A percentile compares a stretch with the other conserved stretches of the same genome.
Conservation (phyloP, 1,140 invertebrate genomes). For the Helicorthomorpha holstii region DNA sequence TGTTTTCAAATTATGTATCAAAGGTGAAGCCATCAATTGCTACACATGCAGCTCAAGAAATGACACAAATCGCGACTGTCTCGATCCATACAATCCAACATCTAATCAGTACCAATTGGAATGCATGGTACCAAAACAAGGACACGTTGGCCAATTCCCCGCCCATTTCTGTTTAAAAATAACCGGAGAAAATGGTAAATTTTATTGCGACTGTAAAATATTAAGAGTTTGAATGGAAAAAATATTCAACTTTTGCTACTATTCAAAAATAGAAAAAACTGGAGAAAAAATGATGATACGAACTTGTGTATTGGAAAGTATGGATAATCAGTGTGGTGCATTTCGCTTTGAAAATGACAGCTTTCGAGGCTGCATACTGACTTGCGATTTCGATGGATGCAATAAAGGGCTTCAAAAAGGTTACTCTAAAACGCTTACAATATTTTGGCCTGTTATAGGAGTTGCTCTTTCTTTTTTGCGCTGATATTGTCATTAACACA, state of each 20-base stretch:
- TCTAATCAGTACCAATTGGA: slow-evolving; percentile 28
- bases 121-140: slow-evolving; percentile 36
- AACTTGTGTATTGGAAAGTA: slow-evolving; percentile 35
- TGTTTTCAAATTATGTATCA: too few species aligned
- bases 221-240: not conserved
- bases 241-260: not conserved
- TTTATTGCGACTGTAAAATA: too few species aligned
- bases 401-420: slow-evolving; percentile 19
- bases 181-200: slow-evolving; percentile 30
- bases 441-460: too few species aligned
- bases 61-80: slow-evolving; percentile 33
- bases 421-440: too few species aligned
- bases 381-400: slow-evolving; percentile 35
- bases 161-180: slow-evolving; percentile 42
- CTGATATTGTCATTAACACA: too few species aligned
- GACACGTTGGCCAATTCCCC: slow-evolving; percentile 37
- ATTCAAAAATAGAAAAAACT: slow-evolving; percentile 15
- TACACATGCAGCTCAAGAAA: slow-evolving; percentile 40
- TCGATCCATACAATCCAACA: slow-evolving; percentile 38
- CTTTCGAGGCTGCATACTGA: slow-evolving; percentile 35
- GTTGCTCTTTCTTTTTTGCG: too few species aligned
- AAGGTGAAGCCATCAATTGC: slow-evolving; percentile 29
- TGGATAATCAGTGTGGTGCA: slow-evolving; percentile 36
- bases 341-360: slow-evolving; percentile 30
- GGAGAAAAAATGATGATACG: slow-evolving; percentile 30